These are phyloP conservation scores for Camponotus floridanus DNA, from an alignment of 1,140 invertebrate species.

Conservation along the genomic window DNA sequence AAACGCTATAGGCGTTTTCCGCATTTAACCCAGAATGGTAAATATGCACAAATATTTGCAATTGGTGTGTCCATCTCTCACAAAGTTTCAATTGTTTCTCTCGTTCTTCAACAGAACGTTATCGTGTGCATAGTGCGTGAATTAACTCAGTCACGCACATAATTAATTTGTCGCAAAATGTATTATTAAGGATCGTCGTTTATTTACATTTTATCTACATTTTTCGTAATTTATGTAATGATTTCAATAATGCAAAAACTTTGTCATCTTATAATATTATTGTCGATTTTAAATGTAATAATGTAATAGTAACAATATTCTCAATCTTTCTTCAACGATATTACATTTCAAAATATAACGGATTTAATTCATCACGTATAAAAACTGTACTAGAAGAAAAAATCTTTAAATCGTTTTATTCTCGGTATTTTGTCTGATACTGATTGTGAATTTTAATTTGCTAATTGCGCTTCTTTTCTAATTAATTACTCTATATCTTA, in stretches of 20 bases:
- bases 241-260: background rate
- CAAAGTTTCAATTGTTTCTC: background rate
- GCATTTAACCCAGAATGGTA: background rate
- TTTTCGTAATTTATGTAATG: background rate
- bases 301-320: background rate
- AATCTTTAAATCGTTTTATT: conserved; percentile 6
- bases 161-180: background rate
- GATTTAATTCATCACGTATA: conserved; percentile 44
- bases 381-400: conserved; percentile 35
- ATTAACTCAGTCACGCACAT: background rate
- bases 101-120: background rate
- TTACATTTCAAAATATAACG: conserved; percentile 16
- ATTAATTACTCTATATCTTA: conserved; percentile 25
- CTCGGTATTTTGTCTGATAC: conserved; percentile 21
- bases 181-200: background rate
- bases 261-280: background rate
- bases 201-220: background rate
- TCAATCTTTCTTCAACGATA: conserved; percentile 14
- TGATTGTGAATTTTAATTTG: conserved; percentile 43
- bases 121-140: background rate
- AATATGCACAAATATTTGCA: conserved; percentile 4
- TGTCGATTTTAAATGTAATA: background rate
- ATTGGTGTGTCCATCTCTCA: background rate
- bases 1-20: background rate
- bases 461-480: conserved; percentile 48